Percentiles rank a stretch among this genome's conserved stretches.
Evolutionary conservation across 1,140 invertebrate genomes (phyloP).

Genomic region (Pemphigus obesinymphae): DNA sequence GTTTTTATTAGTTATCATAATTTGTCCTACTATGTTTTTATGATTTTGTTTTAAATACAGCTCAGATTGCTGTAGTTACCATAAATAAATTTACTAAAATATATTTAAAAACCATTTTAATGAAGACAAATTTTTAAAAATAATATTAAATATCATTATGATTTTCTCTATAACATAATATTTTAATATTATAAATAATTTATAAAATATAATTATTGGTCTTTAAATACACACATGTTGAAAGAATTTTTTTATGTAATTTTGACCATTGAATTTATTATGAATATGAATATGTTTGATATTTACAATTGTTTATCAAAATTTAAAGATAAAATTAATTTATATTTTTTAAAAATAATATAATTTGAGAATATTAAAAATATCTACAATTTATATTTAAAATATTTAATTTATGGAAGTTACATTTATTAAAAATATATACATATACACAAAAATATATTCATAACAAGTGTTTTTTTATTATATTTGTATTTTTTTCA

Average conservation of each 20-base stretch:
- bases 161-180: not conserved
- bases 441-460: too few relatives aligned
- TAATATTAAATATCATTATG: not conserved
- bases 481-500: constrained; percentile 29
- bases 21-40: not conserved
- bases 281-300: not conserved
- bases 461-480: constrained; percentile 16
- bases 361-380: not conserved
- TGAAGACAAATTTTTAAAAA: not conserved
- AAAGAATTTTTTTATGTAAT: not conserved
- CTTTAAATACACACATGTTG: not conserved
- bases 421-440: not conserved
- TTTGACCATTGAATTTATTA: not conserved
- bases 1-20: not conserved
- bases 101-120: not conserved
- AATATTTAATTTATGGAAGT: not conserved
- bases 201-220: not conserved
- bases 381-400: not conserved
- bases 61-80: too few relatives aligned
- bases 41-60: not conserved
- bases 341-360: not conserved
- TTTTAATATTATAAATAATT: not conserved
- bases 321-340: not conserved
- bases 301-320: not conserved
- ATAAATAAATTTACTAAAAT: not conserved